Evolutionary conservation across 2,888 invertebrate species (phyloP), one percentile per base, ranked within the genome.

Genomic region (Macaria notata): DNA sequence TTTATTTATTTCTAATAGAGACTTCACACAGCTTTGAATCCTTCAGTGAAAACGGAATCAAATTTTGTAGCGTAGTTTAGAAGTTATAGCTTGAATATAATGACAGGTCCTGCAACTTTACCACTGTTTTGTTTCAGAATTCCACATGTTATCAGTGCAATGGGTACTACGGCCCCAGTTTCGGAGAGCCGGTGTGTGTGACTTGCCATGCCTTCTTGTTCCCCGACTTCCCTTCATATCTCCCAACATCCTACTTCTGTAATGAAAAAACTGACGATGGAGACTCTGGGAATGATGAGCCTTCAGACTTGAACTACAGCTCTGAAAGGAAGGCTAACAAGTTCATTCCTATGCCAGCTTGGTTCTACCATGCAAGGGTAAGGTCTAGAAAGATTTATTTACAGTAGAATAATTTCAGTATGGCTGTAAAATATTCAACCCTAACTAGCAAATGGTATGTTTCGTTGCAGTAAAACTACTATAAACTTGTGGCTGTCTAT

Each of bases 251-350:
- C 3, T 88, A 85, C 65, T 89, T 88, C 71, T 85, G 77, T 61
- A 92, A 92, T 65, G 93, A 93, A 63, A 92, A 93, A 60, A 95
- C 96, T 4, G 98, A 98, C 73, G 97, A 97, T 70, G 96, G 96
- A 66, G 98, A 98, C 81, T 98, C 98, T 0, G 98, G 98, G 0
- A 98, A 98, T 79, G 98, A 98, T 79, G 98, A 98, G 78, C 98
- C 98, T 0, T 94, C 94, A 42, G 96, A 96, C 77, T 81, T 93
- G 49, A 93, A 92, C 70, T 94, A 92, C 62, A 92, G 88, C 64
- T 84, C 91, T 3, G 93, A 93, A 50, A 82, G 92, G 31, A 88
- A 91, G 72, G 73, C 78, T 1, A 86, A 86, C 44, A 83, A 79
- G 72, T 69, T 81, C 4, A 84, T 79, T 48, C 75, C 79, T 31